Percentiles rank a stretch among this genome's conserved stretches.
Evolutionary conservation across 2,888 invertebrate genomes (phyloP).

Genomic region (Drosophila longiperda): DNA sequence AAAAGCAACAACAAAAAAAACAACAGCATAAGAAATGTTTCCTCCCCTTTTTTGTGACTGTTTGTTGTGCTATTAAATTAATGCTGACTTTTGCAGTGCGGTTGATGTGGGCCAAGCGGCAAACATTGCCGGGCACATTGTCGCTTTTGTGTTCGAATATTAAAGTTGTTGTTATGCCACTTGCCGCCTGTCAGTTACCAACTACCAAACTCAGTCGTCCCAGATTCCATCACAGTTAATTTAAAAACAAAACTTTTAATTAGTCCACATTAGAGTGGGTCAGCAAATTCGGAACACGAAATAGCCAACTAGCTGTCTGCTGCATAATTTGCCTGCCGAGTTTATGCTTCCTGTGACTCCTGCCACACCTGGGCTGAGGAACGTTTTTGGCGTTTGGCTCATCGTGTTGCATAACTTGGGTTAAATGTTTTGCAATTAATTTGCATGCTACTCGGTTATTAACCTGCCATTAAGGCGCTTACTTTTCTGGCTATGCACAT

Average conservation of each 20-base stretch:
- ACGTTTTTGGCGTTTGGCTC: slow-evolving; percentile 9
- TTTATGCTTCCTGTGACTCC: slow-evolving; percentile 55
- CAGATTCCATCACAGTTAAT: slow-evolving; percentile 45
- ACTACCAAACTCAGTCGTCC: too few relatives aligned
- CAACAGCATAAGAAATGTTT: not conserved
- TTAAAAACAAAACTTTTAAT: slow-evolving; percentile 43
- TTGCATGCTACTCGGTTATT: slow-evolving; percentile 77
- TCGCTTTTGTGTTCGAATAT: slow-evolving; percentile 32
- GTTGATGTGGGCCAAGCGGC: not conserved
- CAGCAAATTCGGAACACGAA: slow-evolving; percentile 2
- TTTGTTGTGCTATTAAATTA: slow-evolving; percentile 17
- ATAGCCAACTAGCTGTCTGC: slow-evolving; percentile 26
- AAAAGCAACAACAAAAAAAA: not conserved
- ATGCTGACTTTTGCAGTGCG: slow-evolving; percentile 39
- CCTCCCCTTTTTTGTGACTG: not conserved
- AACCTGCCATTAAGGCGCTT: slow-evolving; percentile 63
- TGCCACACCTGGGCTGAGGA: slow-evolving; percentile 8
- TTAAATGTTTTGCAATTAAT: slow-evolving; percentile 80
- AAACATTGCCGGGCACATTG: slow-evolving; percentile 4
- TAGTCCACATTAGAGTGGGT: slow-evolving; percentile 35
- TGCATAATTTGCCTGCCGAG: slow-evolving; percentile 64
- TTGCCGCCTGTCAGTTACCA: not conserved
- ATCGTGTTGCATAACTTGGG: slow-evolving; percentile 30
- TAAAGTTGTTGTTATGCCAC: slow-evolving; percentile 43
- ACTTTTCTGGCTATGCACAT: slow-evolving; percentile 1